phyloP scores from a whole-genome alignment of 30 jellyfish, hydroid and myxozoan species.

The Cassiopea xamachana region DNA sequence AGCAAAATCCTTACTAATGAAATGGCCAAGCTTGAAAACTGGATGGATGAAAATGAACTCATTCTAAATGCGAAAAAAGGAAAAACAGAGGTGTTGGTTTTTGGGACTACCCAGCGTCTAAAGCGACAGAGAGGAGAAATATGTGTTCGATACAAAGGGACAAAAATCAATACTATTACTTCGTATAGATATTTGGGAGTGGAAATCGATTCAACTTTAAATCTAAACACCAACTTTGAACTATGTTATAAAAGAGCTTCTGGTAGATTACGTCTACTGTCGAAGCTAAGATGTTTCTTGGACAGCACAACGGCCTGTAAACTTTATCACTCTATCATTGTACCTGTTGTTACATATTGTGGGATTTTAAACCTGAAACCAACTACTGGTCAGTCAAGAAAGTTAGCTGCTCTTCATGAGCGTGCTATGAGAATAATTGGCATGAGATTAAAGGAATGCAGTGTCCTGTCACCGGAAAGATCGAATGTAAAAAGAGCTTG shows the following conservation, averaged over 20 bases:
- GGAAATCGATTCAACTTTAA: conserved; percentile 35
- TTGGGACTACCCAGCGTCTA: conserved; percentile 68
- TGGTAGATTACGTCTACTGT: conserved; percentile 60
- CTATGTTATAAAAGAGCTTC: conserved; percentile 45
- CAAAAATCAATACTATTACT: conserved; percentile 5
- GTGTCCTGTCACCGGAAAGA: conserved; percentile 46
- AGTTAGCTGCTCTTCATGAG: conserved; percentile 52
- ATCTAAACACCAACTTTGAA: conserved; percentile 35
- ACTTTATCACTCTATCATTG: conserved; percentile 34
- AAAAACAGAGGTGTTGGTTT: conserved; percentile 51
- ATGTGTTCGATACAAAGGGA: conserved; percentile 20
- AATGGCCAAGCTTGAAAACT: conserved; percentile 26
- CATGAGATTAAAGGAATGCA: conserved; percentile 48
- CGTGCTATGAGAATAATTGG: conserved; percentile 43
- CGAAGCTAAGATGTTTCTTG: conserved; percentile 47
- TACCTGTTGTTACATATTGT: conserved; percentile 32
- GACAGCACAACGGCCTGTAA: conserved; percentile 46
- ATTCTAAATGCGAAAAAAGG: conserved; percentile 38
- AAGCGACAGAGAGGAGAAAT: conserved; percentile 32
- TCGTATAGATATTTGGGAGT: conserved; percentile 41
- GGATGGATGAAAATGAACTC: conserved; percentile 47
- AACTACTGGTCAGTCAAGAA: conserved; percentile 43
- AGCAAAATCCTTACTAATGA: conserved; percentile 16
- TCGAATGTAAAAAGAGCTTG: conserved; percentile 44
- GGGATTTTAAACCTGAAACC: conserved; percentile 35